Evolutionary conservation across 2,888 invertebrate genomes (phyloP), one percentile per base, ranked within the genome.

Genomic region (Caenorhabditis wallacei): DNA sequence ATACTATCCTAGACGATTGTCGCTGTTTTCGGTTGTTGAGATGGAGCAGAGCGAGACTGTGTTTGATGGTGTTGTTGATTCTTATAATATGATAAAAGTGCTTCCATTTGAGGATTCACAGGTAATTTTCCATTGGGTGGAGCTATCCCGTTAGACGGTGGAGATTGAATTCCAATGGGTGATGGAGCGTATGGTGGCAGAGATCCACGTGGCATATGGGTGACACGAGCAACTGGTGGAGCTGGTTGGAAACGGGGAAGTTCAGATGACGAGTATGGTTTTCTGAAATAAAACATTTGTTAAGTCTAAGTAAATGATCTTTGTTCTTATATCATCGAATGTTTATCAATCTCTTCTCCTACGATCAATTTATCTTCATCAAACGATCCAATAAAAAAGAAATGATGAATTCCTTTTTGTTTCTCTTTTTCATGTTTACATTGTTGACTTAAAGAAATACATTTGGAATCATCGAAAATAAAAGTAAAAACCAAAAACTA

Each of bases 31-130:
- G 86, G 66, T 13, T 76, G 66, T 48, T 53, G 69, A 5, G 70
- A 78, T 10, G 78, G 40, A 20, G 78, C 66, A 1, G 69, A 22
- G n/a, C 75, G 69, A 16, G 63, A 18, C n/a, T 70, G 76, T 26
- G 70, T 51, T 18, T 82, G 80, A 37, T 75, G 76, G n/a, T 81
- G 80, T 63, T 81, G 75, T 26, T 84, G 80, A 30, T 30, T 30
- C 59, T 88, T 88, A 70, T 88, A 88, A 63, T 85, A 89, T 10
- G 84, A 76, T 18, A 89, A 81, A 10, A 89, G 80, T 5, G 89
- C 89, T 70, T 89, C 89, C 89, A 89, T 89, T 40, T 87, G 87
- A 11, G 89, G 87, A 71, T 89, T 86, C 8, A 86, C 84, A n/a
- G 84, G 75, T 30, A 86, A 56, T 30, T 80, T 79, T 24, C 71